Base-by-base conservation (phyloP, 2,797 vertebrate species). In the Peromyscus attwateri region DNA sequence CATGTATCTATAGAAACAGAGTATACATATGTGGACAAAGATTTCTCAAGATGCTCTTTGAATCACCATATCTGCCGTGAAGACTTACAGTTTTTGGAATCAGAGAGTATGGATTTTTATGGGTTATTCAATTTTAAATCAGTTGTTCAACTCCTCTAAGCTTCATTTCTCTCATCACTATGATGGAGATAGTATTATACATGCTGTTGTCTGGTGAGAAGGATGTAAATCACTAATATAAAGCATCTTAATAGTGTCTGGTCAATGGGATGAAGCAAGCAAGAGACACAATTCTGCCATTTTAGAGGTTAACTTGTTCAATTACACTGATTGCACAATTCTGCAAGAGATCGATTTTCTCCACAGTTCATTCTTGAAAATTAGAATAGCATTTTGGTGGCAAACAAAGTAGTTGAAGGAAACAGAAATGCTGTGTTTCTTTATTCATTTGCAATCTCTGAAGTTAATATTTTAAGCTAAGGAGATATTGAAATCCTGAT, bases 271-370 rank as follows among this genome's bases (percentile, higher is more conserved):
- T 49, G 4, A 55, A 3, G 12, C 71, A 43, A 92, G 43, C 82
- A 84, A 80, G 81, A 16, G 52, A 66, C 64, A 66, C 27, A 73
- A 64, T 62, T 21, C 19, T 95, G 9, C 10, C 73, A 19, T 87
- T 79, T 92, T 95, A 79, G 64, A 91, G 11, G 60, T 89, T 79
- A 89, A 88, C 12, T 89, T 77, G 80, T 76, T 40, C 27, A 60
- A 31, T 46, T 52, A 25, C 81, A 76, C 16, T 17, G 17, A 92
- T 10, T 19, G 10, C 79, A 46, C 2, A 52, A 3, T 66, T 19
- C 27, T 77, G 7, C 1, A 64, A 57, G 77, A 83, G 40, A 34
- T 80, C 27, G 8, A n/a, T 57, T 55, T 57, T 66, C 34, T n/a
- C 37, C 16, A 60, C 71, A 12, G 4, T 60, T 88, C 64, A 87